These are phyloP conservation scores for Eucidaris tribuloides DNA, from an alignment of 35 echinoderm and acorn worm species.

Conservation along the genomic window DNA sequence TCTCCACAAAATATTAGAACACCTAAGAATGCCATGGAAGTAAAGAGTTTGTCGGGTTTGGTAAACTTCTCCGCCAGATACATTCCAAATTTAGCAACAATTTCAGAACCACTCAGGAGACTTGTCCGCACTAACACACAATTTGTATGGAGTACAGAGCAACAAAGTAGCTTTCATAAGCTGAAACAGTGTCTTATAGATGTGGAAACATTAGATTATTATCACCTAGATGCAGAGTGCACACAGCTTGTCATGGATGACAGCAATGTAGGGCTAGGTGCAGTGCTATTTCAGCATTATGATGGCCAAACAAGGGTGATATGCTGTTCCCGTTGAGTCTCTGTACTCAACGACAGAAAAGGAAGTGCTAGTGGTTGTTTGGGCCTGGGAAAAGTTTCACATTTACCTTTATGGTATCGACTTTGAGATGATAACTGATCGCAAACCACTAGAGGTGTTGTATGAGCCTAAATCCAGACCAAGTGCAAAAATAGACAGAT, in stretches of 20 bases:
- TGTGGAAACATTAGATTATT: slow-evolving; percentile 46
- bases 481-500: too few relatives aligned
- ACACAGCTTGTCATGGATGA: slow-evolving; percentile 58
- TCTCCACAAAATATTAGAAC: slow-evolving; percentile 21
- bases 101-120: slow-evolving; percentile 52
- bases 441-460: slow-evolving; percentile 70
- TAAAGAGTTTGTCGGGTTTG: slow-evolving; percentile 69
- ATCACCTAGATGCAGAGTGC: slow-evolving; percentile 27
- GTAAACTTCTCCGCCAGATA: slow-evolving; percentile 54
- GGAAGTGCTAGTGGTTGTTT: slow-evolving; percentile 64
- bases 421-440: slow-evolving; percentile 61
- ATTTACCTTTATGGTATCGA: slow-evolving; percentile 65
- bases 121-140: slow-evolving; percentile 28
- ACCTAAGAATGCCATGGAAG: slow-evolving; percentile 36
- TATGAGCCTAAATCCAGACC: slow-evolving; percentile 25
- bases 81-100: slow-evolving; percentile 70
- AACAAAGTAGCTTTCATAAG: slow-evolving; percentile 22
- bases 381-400: slow-evolving; percentile 66
- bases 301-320: slow-evolving; percentile 50
- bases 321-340: slow-evolving; percentile 51
- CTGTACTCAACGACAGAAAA: slow-evolving; percentile 66
- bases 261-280: slow-evolving; percentile 49
- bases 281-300: slow-evolving; percentile 40
- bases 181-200: slow-evolving; percentile 48
- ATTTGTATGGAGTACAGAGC: slow-evolving; percentile 39